These are phyloP conservation scores for Rhamnusium bicolor DNA, from an alignment of 2,888 invertebrate genomes.

Conservation along the genomic window DNA sequence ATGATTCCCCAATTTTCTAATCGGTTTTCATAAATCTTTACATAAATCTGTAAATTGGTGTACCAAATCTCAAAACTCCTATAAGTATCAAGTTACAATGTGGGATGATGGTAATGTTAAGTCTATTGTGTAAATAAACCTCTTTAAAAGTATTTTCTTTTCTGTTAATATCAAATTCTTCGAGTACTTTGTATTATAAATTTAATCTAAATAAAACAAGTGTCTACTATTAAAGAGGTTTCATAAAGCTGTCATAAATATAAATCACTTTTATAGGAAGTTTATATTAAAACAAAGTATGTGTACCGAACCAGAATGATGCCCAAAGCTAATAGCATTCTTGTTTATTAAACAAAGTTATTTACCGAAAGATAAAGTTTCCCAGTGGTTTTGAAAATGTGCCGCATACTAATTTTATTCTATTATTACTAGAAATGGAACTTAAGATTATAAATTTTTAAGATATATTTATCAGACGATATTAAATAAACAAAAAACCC, in stretches of 20 bases:
- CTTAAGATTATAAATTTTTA: too few species aligned
- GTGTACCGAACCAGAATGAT: not conserved
- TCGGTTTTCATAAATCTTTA: not conserved
- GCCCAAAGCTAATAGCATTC: not conserved
- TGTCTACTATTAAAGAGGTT: constrained; percentile 12
- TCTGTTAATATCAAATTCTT: constrained; percentile 4
- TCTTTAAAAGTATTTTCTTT: constrained; percentile 6
- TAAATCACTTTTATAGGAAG: constrained; percentile 23
- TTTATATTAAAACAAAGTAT: constrained; percentile 19
- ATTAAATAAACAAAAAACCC: too few species aligned
- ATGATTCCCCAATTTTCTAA: not conserved
- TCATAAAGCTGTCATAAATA: constrained; percentile 23
- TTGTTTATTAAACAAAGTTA: not conserved
- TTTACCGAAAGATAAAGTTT: not conserved
- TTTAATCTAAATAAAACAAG: constrained; percentile 26
- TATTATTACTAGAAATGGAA: too few species aligned
- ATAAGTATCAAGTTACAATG: constrained; percentile 12
- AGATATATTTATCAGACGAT: too few species aligned
- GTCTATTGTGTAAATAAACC: constrained; percentile 20
- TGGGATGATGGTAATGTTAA: constrained; percentile 3
- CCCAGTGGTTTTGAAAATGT: too few species aligned
- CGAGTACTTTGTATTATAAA: constrained; percentile 4
- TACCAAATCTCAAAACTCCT: not conserved
- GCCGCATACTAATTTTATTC: not conserved
- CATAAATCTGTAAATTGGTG: constrained; percentile 7